These are phyloP conservation scores for Chrysaora quinquecirrha DNA, from an alignment of 30 jellyfish, hydroid and myxozoan genomes.

Conservation along the genomic window DNA sequence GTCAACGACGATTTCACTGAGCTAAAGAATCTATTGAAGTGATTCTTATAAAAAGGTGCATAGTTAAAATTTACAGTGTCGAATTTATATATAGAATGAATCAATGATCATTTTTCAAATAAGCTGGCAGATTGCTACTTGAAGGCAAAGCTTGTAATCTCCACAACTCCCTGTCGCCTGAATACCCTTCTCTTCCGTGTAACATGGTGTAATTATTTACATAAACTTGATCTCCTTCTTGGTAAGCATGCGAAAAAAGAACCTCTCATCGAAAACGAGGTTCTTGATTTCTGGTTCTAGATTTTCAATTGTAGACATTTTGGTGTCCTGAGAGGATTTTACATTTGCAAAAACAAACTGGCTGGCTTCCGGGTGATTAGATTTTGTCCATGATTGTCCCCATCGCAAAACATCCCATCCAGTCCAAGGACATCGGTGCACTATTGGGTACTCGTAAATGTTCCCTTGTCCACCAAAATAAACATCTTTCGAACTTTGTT, in stretches of 20 bases:
- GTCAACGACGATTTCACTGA: too few species aligned
- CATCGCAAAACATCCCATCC: slow-evolving; percentile 48
- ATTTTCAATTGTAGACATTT: slow-evolving; percentile 1
- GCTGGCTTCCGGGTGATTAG: slow-evolving; percentile 39
- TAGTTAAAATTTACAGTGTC: too few species aligned
- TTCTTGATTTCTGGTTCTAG: slow-evolving; percentile 30
- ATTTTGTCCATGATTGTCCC: slow-evolving; percentile 48
- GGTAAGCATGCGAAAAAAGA: slow-evolving; percentile 41
- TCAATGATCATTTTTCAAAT: too few species aligned
- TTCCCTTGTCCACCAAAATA: slow-evolving; percentile 53
- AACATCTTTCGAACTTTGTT: background rate
- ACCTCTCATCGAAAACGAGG: slow-evolving; percentile 30
- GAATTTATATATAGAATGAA: too few species aligned
- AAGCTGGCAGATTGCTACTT: slow-evolving; percentile 37
- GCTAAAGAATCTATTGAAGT: too few species aligned
- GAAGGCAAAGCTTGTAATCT: slow-evolving; percentile 60
- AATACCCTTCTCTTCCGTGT: slow-evolving; percentile 50
- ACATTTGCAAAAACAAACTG: slow-evolving; percentile 1
- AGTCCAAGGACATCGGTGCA: slow-evolving; percentile 51
- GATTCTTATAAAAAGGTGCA: too few species aligned
- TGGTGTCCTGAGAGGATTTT: background rate
- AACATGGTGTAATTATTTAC: slow-evolving; percentile 46
- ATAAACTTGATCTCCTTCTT: slow-evolving; percentile 51
- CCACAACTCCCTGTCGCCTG: slow-evolving; percentile 54
- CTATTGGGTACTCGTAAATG: slow-evolving; percentile 35